Base-by-base conservation (phyloP, 2,797 vertebrate genomes). In the Lepidocolaptes lacrymiger region DNA sequence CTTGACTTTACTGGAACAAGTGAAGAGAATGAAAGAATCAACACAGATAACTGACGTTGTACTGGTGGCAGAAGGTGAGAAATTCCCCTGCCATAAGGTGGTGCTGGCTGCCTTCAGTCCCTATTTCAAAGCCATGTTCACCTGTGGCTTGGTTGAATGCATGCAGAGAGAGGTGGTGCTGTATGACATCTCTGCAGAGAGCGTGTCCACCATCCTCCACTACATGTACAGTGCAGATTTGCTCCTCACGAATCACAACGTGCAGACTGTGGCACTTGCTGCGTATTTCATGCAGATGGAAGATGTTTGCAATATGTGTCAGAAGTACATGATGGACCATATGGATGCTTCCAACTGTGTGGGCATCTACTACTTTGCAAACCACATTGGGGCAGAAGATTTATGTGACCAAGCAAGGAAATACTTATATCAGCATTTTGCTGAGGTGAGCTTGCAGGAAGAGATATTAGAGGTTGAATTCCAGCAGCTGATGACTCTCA, bases 41-140 rank as follows among this genome's bases (percentile, higher is more conserved):
- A 93, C 98, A 28, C 98, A 99, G 97, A 98, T 99, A 91, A 98
- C 98, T 26, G 99, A 99, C 10, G 98, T 99, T 34, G 98, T 99
- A 24, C 97, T 99, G 30, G 97, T 99, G 21, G 99, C 99, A 17
- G 99, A 99, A 89, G 99, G 98, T 62, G 97, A 99, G 97, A 98
- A 97, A 79, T 99, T 99, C 92, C 99, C 99, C 44, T 99, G 99
- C 95, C 99, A 99, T 96, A 98, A 98, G 22, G 97, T 99, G 6
- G 98, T 99, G 27, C 97, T 99, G 36, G 98, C 99, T 7, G 99
- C 99, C 17, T 99, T 99, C 94, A 99, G 99, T 64, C 99, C 99
- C n/a, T 99, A 99, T 92, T 99, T 99, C 97, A 98, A 97, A 56
- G 99, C 99, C 12, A 99, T 99, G 99, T 99, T 99, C 95, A 99